Base-by-base conservation (phyloP, 2,113 vertebrate species). In the Sclerurus mexicanus region DNA sequence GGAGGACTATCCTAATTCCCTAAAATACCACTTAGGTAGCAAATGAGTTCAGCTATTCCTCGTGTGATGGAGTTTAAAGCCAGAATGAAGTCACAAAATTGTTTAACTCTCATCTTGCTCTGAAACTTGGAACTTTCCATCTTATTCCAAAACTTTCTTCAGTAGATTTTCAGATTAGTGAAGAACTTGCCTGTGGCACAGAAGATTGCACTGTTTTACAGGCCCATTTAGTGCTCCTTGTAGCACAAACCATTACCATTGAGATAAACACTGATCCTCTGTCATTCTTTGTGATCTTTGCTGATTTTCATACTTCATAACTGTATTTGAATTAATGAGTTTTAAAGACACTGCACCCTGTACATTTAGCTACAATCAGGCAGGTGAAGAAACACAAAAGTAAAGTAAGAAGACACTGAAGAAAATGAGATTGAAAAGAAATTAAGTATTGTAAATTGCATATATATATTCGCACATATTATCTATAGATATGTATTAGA, bases 401-500 rank as follows among this genome's bases (percentile, higher is more conserved):
- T 39, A 40, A 49, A 49, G 27, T 64, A 47, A 1, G 5, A 87
- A 74, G 60, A 66, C 44, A 31, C 6, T 60, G 53, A 87, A 55
- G 56, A 78, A 75, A 77, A 60, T 25, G 6, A 63, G 20, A 53
- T 6, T 47, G 39, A 73, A 67, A 71, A 75, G 28, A 72, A 69
- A 60, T 37, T 11, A 40, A 72, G 9, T 44, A 19, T 52, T 62
- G 27, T 35, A 50, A 86, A 84, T 46, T 2, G 1, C 2, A 30
- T 7, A 7, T 23, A 8, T 10, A 30, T 5, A 10, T 10, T 46
- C 1, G n/a, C 19, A 58, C 12, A 22, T 2, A 1, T 62, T 73
- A 31, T 35, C 7, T 37, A 7, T 50, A 69, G 15, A 7, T 49
- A 37, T 31, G 24, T 30, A 28, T 23, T 33, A 62, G 25, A 58